Percentiles rank a stretch among this genome's conserved stretches.
Conservation (phyloP, 2,113 vertebrate species). For the Corythoichthys intestinalis region DNA sequence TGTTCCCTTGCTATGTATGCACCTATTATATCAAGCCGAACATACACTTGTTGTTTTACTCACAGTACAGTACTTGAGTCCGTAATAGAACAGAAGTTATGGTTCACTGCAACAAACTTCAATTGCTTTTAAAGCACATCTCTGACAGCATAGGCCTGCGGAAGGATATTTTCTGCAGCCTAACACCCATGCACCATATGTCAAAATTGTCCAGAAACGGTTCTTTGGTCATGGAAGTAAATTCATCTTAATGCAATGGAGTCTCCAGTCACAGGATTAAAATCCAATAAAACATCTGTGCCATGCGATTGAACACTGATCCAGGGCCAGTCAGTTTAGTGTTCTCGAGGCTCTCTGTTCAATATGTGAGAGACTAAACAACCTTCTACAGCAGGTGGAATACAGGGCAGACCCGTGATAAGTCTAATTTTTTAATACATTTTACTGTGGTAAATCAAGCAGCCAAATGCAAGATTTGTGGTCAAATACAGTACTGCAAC, state of each 20-base stretch:
- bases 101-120: constrained; percentile 39
- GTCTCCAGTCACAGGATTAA: constrained; percentile 50
- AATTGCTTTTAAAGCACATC: constrained; percentile 47
- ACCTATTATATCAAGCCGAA: constrained; percentile 40
- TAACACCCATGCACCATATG: constrained; percentile 40
- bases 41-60: constrained; percentile 18
- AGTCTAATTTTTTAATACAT: background rate
- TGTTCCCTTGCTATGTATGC: constrained; percentile 12
- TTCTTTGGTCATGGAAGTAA: constrained; percentile 46
- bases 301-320: constrained; percentile 48
- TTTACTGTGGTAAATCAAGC: too few relatives aligned
- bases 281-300: constrained; percentile 52
- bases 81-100: constrained; percentile 42
- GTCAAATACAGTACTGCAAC: too few relatives aligned
- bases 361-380: constrained; percentile 33
- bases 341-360: constrained; percentile 33
- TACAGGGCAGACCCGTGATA: too few relatives aligned
- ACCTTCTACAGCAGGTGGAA: background rate
- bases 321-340: constrained; percentile 41
- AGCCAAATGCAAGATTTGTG: too few relatives aligned
- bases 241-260: constrained; percentile 29
- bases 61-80: constrained; percentile 27
- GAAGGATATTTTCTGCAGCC: constrained; percentile 34
- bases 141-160: constrained; percentile 30
- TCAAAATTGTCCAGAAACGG: constrained; percentile 36